These are phyloP conservation scores for Cepaea hortensis DNA, from an alignment of 2,888 invertebrate species.

Conservation along the genomic window DNA sequence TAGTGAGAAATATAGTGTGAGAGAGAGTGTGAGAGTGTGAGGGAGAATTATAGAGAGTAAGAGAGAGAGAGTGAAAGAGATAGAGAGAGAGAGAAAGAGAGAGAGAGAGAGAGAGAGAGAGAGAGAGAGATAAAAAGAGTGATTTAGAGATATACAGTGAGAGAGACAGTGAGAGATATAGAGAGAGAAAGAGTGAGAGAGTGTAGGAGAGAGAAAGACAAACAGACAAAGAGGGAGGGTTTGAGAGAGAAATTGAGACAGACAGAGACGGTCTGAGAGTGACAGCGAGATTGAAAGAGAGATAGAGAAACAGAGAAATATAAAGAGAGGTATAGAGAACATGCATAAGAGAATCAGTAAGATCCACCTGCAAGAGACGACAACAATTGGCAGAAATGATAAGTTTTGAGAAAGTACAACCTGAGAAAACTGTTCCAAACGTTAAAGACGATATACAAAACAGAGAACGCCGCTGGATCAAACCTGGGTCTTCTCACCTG, in stretches of 20 bases:
- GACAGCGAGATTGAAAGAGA: no score
- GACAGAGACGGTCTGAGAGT: no score
- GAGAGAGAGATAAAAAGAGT: neutral
- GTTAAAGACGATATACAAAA: neutral
- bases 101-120: neutral
- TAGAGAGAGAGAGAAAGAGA: neutral
- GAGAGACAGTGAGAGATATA: no score
- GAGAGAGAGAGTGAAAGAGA: no score
- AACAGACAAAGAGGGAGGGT: no score
- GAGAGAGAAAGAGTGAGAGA: no score
- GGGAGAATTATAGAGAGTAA: no score
- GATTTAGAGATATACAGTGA: no score
- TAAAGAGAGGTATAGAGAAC: neutral
- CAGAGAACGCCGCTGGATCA: neutral
- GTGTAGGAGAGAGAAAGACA: neutral
- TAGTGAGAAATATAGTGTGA: no score
- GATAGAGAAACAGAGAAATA: neutral
- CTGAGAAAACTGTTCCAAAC: neutral
- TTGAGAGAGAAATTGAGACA: neutral
- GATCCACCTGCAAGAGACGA: no score
- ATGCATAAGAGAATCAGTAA: neutral
- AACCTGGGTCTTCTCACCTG: neutral
- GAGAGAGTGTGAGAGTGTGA: no score
- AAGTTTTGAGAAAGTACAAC: neutral
- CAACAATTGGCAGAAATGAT: neutral